These are phyloP conservation scores for Lates japonicus DNA, from an alignment of 2,797 vertebrate species.

Conservation along the genomic window DNA sequence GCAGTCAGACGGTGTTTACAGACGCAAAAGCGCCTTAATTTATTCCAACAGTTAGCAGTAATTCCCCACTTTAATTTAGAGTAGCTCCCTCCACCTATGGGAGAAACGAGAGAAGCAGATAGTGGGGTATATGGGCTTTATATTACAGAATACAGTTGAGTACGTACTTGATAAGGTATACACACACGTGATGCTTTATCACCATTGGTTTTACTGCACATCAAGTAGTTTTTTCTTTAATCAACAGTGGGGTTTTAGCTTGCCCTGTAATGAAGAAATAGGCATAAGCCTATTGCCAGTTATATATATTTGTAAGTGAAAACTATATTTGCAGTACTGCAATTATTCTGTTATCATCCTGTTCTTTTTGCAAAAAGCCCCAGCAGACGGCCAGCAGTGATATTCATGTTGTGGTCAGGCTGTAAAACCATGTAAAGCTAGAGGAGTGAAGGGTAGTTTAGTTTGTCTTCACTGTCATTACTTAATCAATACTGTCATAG, in stretches of 20 bases:
- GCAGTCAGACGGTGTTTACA: slow-evolving; percentile 89
- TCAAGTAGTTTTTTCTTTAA: slow-evolving; percentile 33
- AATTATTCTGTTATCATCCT: slow-evolving; percentile 24
- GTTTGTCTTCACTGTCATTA: slow-evolving; percentile 48
- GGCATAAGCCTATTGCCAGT: slow-evolving; percentile 16
- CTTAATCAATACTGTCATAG: slow-evolving; percentile 45
- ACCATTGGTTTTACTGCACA: slow-evolving; percentile 40
- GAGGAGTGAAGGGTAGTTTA: slow-evolving; percentile 30
- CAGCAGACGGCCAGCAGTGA: slow-evolving; percentile 3
- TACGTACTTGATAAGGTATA: slow-evolving; percentile 44
- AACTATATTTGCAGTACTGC: slow-evolving; percentile 6
- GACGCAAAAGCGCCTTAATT: slow-evolving; percentile 89
- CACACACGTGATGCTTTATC: slow-evolving; percentile 34
- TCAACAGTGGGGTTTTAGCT: slow-evolving; percentile 8
- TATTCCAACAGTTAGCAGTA: slow-evolving; percentile 90
- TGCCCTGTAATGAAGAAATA: slow-evolving; percentile 29
- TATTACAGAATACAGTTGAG: slow-evolving; percentile 54
- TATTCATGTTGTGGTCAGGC: slow-evolving; percentile 25
- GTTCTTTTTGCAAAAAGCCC: slow-evolving; percentile 6
- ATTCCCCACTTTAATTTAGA: slow-evolving; percentile 91
- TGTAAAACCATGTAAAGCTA: slow-evolving; percentile 33
- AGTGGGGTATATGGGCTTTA: slow-evolving; percentile 73
- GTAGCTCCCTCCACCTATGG: slow-evolving; percentile 85
- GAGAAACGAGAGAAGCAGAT: slow-evolving; percentile 74
- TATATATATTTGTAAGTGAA: slow-evolving; percentile 26